Evolutionary conservation across 2,797 vertebrate genomes (phyloP), one percentile per base, ranked within the genome.

Genomic region (Anguilla megastoma): DNA sequence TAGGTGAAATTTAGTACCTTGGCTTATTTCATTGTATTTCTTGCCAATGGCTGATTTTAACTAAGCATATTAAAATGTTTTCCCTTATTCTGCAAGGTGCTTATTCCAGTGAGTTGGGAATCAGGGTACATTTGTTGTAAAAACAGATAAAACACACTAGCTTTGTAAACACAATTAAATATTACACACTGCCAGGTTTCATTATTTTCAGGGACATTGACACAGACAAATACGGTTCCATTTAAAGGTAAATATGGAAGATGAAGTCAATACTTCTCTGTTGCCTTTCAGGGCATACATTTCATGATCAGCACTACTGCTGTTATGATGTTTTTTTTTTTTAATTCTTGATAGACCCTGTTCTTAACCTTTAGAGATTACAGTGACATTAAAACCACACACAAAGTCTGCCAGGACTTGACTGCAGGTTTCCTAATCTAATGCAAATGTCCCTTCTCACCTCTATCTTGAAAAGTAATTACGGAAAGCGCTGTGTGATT

Each of bases 391-490:
- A 95, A 93, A 93, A 92, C 92, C 91, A 92, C 90, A 88, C 88
- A 89, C 88, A 89, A 90, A 58, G 90, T 90, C 88, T 87, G 83
- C 88, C 54, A 90, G 88, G 89, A 91, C 90, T 91, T 89, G 87
- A 91, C 86, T 88, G 85, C 85, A 56, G 86, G 41, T 85, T 54
- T 63, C 89, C 89, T 93, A 89, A 91, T 94, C 93, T 93, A 91
- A 95, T 95, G 93, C 93, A 94, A 93, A 94, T 93, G 93, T 94
- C 92, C 93, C 93, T 92, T 89, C 91, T 95, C 95, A 95, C 95
- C 95, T 95, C 93, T 91, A 95, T 96, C 95, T 95, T 94, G 91
- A 93, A 93, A 96, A 95, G 95, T 96, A 96, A 96, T 97, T 96
- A 96, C 58, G 89, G 90, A 93, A 93, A 95, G 90, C 91, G 86